Conservation (phyloP, 2,113 vertebrate genomes). For the Nesoenas mayeri region DNA sequence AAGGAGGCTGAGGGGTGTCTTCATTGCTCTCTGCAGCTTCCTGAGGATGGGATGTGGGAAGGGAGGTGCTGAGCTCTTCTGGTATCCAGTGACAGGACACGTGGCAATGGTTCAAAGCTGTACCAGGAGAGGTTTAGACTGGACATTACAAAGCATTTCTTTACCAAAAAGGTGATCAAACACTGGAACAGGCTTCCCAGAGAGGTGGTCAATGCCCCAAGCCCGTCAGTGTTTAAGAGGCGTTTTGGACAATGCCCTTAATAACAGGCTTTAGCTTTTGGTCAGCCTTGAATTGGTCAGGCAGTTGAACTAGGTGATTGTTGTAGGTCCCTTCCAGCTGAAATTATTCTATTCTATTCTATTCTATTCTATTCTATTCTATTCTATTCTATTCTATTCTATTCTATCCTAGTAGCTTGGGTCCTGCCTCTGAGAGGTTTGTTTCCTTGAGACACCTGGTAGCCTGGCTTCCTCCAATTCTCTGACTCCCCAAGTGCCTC, state of each 20-base stretch:
- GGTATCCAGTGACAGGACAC: fast-evolving
- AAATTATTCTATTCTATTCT: not conserved
- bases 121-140: not conserved
- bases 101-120: not conserved
- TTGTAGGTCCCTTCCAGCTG: not conserved
- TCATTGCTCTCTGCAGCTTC: not conserved
- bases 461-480: not conserved
- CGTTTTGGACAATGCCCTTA: no score
- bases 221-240: not conserved
- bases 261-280: no score
- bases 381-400: not conserved
- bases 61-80: not conserved
- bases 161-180: not conserved
- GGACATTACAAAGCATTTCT: not conserved
- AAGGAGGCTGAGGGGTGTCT: not conserved
- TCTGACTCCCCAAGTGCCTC: not conserved
- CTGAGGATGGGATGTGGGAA: not conserved
- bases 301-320: no score
- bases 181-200: not conserved
- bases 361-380: not conserved
- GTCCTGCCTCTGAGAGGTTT: not conserved
- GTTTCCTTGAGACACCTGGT: not conserved
- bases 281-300: no score
- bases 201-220: not conserved
- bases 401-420: not conserved